phyloP scores from a whole-genome alignment of 2,888 invertebrate species.

The Pristionchus maxplancki region DNA sequence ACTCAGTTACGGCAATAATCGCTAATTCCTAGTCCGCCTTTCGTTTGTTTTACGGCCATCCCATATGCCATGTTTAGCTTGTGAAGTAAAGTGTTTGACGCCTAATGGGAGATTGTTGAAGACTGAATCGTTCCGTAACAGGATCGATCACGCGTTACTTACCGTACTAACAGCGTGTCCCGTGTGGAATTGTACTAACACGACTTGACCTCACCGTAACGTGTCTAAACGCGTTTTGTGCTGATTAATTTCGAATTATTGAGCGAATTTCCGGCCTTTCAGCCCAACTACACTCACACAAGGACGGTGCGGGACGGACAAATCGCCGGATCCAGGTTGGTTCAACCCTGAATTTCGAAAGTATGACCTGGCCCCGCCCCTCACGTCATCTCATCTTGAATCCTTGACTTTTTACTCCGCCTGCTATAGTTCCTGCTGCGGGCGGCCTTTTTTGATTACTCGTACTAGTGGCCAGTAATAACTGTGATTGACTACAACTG shows the following conservation, averaged over 20 bases:
- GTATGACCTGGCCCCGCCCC: not conserved
- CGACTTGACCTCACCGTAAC: not conserved
- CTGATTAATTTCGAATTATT: not conserved
- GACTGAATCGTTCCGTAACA: not conserved
- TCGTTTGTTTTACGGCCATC: not conserved
- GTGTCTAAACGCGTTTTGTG: not conserved
- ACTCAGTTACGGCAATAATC: not conserved
- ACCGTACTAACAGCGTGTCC: constrained; percentile 8
- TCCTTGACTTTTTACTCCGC: not conserved
- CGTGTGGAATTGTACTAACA: not conserved
- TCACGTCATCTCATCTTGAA: not conserved
- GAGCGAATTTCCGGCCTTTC: not conserved
- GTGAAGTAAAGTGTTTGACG: constrained; percentile 19
- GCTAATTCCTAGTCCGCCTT: not conserved
- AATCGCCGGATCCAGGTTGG: not conserved
- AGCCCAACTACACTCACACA: not conserved
- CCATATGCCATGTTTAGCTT: not conserved
- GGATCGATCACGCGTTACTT: constrained; percentile 24
- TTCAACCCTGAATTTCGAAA: not conserved
- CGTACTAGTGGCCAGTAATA: not conserved
- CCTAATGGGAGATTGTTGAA: not conserved
- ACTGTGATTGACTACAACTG: constrained; percentile 22
- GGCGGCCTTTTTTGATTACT: not conserved
- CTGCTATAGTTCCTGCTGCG: not conserved
- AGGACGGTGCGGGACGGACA: not conserved